Percentiles rank a stretch among this genome's conserved stretches.
Evolutionary conservation across 1,140 invertebrate genomes (phyloP).

Genomic region (Hormaphis cornu): DNA sequence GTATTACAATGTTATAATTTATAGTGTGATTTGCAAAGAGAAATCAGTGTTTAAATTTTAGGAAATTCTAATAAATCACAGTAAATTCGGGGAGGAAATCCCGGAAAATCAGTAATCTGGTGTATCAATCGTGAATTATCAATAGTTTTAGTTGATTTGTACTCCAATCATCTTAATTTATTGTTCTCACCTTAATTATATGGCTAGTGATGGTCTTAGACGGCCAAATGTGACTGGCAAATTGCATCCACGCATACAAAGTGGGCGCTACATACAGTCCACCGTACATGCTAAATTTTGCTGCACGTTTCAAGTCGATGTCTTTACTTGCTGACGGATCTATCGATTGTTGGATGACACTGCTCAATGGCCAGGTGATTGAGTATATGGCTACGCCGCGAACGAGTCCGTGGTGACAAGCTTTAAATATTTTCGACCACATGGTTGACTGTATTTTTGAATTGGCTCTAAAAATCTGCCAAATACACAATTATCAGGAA

Average conservation of each 20-base stretch:
- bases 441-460: neutral
- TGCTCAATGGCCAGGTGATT: slow-evolving; percentile 56
- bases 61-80: too few relatives aligned
- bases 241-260: slow-evolving; percentile 57
- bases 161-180: too few relatives aligned
- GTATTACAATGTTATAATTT: too few relatives aligned
- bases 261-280: slow-evolving; percentile 60
- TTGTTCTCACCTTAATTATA: slow-evolving; percentile 3
- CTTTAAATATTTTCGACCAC: slow-evolving; percentile 24
- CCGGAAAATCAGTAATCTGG: too few relatives aligned
- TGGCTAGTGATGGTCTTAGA: slow-evolving; percentile 46
- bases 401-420: slow-evolving; percentile 41
- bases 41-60: too few relatives aligned
- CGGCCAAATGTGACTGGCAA: slow-evolving; percentile 55
- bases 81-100: too few relatives aligned
- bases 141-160: too few relatives aligned
- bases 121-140: too few relatives aligned
- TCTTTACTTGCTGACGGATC: slow-evolving; percentile 34
- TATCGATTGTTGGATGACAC: slow-evolving; percentile 51
- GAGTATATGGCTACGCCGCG: slow-evolving; percentile 59
- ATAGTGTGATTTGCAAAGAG: too few relatives aligned
- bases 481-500: too few relatives aligned
- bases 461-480: too few relatives aligned
- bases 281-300: slow-evolving; percentile 59
- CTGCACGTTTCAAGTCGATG: slow-evolving; percentile 43